A percentile compares a stretch with the other conserved stretches of the same genome.
Conservation (phyloP, 2,888 invertebrate genomes). For the Megastigmus dorsalis region DNA sequence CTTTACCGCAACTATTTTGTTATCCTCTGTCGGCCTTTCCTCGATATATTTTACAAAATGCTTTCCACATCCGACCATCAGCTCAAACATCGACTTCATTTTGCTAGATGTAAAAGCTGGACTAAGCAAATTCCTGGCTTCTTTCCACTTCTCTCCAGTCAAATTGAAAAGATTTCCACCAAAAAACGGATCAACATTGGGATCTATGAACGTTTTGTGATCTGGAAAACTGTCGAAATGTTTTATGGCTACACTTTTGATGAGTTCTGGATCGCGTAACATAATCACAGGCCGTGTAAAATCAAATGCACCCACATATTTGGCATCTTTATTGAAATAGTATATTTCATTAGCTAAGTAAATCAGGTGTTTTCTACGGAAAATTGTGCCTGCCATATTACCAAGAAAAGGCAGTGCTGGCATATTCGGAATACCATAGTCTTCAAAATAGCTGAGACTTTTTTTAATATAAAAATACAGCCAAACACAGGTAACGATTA, state of each 20-base stretch:
- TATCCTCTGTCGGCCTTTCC: constrained; percentile 18
- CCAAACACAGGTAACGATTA: no score
- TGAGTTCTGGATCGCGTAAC: neutral
- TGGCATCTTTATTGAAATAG: neutral
- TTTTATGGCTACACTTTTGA: no score
- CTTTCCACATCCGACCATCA: constrained; percentile 70
- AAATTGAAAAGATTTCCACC: constrained; percentile 56
- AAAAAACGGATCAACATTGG: constrained; percentile 56
- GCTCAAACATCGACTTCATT: constrained; percentile 76
- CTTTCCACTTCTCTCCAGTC: constrained; percentile 75
- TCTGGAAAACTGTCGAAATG: constrained; percentile 47
- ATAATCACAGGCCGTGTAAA: neutral
- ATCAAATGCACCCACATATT: constrained; percentile 1
- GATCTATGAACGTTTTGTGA: constrained; percentile 46
- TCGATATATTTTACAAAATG: constrained; percentile 58
- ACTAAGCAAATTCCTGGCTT: constrained; percentile 76
- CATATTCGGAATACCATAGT: neutral
- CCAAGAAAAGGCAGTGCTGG: neutral
- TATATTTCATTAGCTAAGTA: neutral
- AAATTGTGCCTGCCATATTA: neutral
- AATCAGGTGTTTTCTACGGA: neutral
- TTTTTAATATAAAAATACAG: no score
- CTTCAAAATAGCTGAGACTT: neutral
- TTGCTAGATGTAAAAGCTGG: constrained; percentile 78
- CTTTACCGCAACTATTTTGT: constrained; percentile 68